Evolutionary conservation across 2,113 vertebrate species (phyloP).

Genomic region (Himantopus leucocephalus): DNA sequence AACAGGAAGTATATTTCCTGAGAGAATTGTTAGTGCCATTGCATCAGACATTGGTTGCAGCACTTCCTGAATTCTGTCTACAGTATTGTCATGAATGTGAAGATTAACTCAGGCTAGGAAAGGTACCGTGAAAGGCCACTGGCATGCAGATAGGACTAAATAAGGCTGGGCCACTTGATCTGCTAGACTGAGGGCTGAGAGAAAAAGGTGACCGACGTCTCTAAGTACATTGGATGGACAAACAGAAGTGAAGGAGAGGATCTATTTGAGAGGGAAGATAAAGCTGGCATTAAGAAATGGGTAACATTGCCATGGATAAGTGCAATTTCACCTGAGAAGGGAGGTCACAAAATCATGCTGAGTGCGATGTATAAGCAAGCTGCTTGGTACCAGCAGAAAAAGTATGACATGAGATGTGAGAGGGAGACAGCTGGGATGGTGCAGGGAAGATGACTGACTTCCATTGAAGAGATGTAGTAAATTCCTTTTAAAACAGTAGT

Average conservation of each 20-base stretch:
- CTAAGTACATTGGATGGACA: background rate
- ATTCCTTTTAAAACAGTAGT: background rate
- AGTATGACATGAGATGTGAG: background rate
- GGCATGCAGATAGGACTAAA: background rate
- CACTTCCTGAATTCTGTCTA: background rate
- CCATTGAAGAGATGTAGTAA: background rate
- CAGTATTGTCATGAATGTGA: background rate
- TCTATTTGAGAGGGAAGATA: background rate
- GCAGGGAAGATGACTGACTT: background rate
- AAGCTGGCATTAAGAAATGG: background rate
- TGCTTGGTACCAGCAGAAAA: background rate
- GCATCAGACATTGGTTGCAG: background rate
- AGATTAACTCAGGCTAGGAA: background rate
- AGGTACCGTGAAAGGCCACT: background rate
- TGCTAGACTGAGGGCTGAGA: background rate
- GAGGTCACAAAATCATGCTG: accelerated
- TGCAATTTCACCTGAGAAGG: background rate
- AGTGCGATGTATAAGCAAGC: background rate
- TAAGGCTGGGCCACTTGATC: background rate
- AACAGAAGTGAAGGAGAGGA: background rate
- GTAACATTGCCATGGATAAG: background rate
- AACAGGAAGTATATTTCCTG: background rate
- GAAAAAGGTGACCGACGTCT: background rate
- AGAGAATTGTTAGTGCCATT: background rate
- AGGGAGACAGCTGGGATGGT: background rate